Base-by-base conservation (phyloP, 2,797 vertebrate genomes). In the Bradypodion ventrale region DNA sequence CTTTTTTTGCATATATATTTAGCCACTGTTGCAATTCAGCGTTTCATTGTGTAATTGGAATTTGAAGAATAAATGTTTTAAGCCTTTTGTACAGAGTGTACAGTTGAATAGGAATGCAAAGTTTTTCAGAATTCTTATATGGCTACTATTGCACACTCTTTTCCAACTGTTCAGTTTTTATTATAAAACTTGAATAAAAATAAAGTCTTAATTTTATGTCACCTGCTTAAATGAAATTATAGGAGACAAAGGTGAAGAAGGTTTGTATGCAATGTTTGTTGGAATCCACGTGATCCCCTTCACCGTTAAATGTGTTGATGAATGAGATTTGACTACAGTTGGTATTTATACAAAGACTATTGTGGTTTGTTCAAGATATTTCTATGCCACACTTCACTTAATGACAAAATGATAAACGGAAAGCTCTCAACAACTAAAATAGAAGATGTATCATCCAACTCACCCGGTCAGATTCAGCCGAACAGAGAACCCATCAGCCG, bases 11-110 rank as follows among this genome's bases (percentile, higher is more conserved):
- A 37, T 49, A 88, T 83, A 68, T 46, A 15, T 84, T 79, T 89
- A 75, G 78, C 59, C 89, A 74, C 85, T 68, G 21, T 40, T 27
- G 27, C 25, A 75, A 35, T 32, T 59, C 87, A 80, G 49, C 78
- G 27, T 70, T 88, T 56, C 23, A 52, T 52, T 90, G 91, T 91
- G 78, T 93, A 93, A 86, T 75, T 90, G 83, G 40, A 21, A 32
- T 87, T 88, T 82, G 84, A 92, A 88, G 62, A 91, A 88, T 77
- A 89, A 90, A 87, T 88, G 70, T 91, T 92, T 91, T 91, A 93
- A 90, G 85, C 70, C 40, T 88, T 88, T 69, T 83, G 78, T 92
- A 90, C 87, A 85, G 85, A 90, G 90, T 88, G 83, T 84, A n/a
- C 49, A 83, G 42, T 84, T 87, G 60, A 87, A 56, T 88, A 84